phyloP scores from a whole-genome alignment of 2,113 vertebrate species.

The Percopsis transmontana region DNA sequence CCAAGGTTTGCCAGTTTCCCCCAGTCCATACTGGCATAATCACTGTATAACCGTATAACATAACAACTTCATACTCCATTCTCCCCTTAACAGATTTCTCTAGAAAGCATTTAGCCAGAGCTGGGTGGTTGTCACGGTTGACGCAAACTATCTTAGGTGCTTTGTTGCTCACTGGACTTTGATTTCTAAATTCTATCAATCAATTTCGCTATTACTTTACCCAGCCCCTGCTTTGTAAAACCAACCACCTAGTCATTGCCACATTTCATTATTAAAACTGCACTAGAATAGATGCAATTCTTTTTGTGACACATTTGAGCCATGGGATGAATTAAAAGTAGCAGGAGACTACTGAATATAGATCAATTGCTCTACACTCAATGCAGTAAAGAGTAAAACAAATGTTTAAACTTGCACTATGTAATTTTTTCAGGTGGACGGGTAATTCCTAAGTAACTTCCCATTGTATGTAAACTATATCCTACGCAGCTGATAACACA shows the following conservation, averaged over 20 bases:
- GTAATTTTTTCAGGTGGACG: too few relatives aligned
- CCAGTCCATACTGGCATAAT: constrained; percentile 25
- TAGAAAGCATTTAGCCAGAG: not conserved
- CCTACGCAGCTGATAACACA: too few relatives aligned
- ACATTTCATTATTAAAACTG: not conserved
- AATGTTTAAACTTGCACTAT: too few relatives aligned
- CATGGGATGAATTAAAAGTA: not conserved
- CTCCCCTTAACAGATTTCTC: constrained; percentile 65
- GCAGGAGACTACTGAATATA: too few relatives aligned
- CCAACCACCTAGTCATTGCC: not conserved
- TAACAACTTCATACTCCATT: too few relatives aligned
- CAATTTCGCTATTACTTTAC: too few relatives aligned
- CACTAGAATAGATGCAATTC: not conserved
- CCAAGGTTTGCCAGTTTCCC: constrained; percentile 87
- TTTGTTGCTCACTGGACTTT: not conserved
- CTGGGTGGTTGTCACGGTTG: not conserved
- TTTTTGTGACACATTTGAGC: not conserved
- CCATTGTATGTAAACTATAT: too few relatives aligned
- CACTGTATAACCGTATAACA: constrained; percentile 23
- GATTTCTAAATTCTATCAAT: not conserved
- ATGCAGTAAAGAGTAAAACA: too few relatives aligned
- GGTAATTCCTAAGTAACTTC: too few relatives aligned
- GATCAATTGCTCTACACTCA: too few relatives aligned
- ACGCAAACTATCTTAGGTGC: not conserved
- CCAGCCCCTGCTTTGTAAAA: not conserved